phyloP scores from a whole-genome alignment of 2,888 invertebrate species.

The Beris chalybata region DNA sequence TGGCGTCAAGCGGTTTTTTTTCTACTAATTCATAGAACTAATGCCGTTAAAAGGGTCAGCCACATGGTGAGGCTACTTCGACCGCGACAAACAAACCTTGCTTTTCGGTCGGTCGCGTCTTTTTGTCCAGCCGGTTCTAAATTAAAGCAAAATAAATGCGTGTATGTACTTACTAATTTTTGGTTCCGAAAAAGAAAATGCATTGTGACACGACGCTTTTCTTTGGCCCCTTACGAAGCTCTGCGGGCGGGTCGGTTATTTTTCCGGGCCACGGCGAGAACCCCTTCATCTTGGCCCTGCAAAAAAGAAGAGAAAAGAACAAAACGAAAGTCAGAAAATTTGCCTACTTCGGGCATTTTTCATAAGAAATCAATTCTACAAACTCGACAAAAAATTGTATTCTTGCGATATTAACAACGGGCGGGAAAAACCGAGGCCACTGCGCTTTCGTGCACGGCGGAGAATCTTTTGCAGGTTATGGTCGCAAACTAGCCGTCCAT shows the following conservation, averaged over 20 bases:
- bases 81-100: too few relatives aligned
- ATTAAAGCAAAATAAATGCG: not conserved
- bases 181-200: conserved; percentile 93
- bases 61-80: too few relatives aligned
- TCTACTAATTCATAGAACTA: too few relatives aligned
- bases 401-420: not conserved
- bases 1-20: too few relatives aligned
- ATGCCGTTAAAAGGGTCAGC: too few relatives aligned
- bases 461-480: conserved; percentile 9
- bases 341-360: too few relatives aligned
- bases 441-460: not conserved
- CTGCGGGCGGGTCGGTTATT: conserved; percentile 77
- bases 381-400: not conserved
- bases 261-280: conserved; percentile 97
- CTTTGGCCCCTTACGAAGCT: conserved; percentile 73
- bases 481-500: conserved; percentile 1
- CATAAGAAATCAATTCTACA: not conserved
- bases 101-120: too few relatives aligned
- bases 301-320: conserved; percentile 56
- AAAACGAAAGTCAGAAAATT: not conserved
- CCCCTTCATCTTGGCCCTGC: conserved; percentile 97
- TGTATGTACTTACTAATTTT: conserved; percentile 92
- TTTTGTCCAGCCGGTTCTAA: too few relatives aligned
- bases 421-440: conserved; percentile 18
- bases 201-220: conserved; percentile 77